Base-by-base conservation (phyloP, 64 coral and sea anemone genomes). In the Montipora capricornis region DNA sequence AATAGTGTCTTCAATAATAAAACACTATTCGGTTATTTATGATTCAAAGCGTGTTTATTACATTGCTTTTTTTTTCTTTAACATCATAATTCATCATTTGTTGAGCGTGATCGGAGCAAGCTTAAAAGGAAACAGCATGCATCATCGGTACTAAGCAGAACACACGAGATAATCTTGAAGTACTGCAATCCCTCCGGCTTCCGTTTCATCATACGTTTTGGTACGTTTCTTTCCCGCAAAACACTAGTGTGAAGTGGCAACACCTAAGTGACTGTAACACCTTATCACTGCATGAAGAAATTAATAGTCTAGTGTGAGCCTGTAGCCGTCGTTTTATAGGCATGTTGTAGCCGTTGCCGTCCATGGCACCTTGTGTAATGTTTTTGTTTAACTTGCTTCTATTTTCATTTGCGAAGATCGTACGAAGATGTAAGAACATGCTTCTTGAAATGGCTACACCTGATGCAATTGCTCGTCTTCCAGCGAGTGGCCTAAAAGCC, bases 391-490 rank as follows among this genome's bases (percentile, higher is more conserved):
- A 10, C 4, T 83, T 91, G 4, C 2, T 20, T 68, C 51, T 58
- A 5, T 48, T 60, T 9, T n/a, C 6, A 64, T n/a, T 37, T 83
- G 24, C 22, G 0, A 22, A 95, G 93, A 87, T 88, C 46, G 5
- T 69, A 53, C 64, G 89, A 68, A 66, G 68, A 75, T 93, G 76
- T 19, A 80, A 96, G 59, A 73, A 44, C 5, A 55, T 96, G 49
- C 84, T 96, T 75, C 29, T 96, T 26, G 87, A 96, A 20, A 90
- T 88, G 68, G 45, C 95, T 24, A 87, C 95, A 4, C 95, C 95
- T 37, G 95, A 96, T 87, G 95, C 95, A 47, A 83, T 96, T 7
- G 95, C 92, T 19, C 92, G 95, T 47, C 74, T 96, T 6, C 76
- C 66, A 7, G 44, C 53, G 4, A 96, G 91, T 57, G 62, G 15